Base-by-base conservation (phyloP, 2,113 vertebrate genomes). In the Apodemus speciosus region DNA sequence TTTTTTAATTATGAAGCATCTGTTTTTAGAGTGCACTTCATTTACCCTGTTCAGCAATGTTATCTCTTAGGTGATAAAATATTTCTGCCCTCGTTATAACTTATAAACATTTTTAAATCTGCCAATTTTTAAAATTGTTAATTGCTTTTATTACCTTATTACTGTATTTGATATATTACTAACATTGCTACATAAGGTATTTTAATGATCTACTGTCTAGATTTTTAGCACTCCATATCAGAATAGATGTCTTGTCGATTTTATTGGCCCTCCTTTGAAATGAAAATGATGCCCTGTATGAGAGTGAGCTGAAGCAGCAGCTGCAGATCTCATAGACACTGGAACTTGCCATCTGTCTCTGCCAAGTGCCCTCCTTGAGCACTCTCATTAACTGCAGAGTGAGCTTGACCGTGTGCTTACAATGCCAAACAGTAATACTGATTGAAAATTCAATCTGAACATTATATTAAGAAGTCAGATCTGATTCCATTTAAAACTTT, bases 201-300 rank as follows among this genome's bases (percentile, higher is more conserved):
- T 73, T 90, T 60, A 89, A 53, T 92, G 15, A 58, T 80, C 10
- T 58, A 27, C 81, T 94, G 2, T 89, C 49, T 75, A 3, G 89
- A 66, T 25, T 93, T 93, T 71, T 92, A 56, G 25, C 68, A 88
- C 90, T 89, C 35, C 32, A 81, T 32, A 68, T 95, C 51, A 80
- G 49, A 92, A 38, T 56, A 92, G 58, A 69, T 92, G 80, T 76
- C 25, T 53, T 93, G 25, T 84, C 69, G 66, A 91, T 85, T 85
- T 23, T 53, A 81, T 93, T 93, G 73, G 89, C 51, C 76, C 32
- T 92, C 73, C 92, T 90, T 85, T 95, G 56, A 83, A 95, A 90
- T 92, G 16, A 94, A n/a, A 93, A 71, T 94, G 43, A 93, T 64
- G 94, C 11, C 66, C 25, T 85, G 0, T 95, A 58, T 93, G 32